Conservation (phyloP, 2,888 invertebrate genomes). For the Xanthia icteritia region DNA sequence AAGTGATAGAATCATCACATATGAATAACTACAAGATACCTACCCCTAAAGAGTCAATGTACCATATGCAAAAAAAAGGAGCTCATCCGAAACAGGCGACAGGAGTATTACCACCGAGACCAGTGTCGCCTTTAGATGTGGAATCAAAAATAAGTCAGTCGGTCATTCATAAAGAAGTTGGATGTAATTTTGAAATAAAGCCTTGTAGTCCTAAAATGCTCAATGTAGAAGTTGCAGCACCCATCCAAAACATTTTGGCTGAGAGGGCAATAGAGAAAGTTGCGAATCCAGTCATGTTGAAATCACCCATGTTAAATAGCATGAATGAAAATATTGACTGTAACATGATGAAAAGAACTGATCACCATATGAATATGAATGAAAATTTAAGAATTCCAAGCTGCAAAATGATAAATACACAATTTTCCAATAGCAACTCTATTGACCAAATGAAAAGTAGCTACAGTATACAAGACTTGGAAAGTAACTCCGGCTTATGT, state of each 20-base stretch:
- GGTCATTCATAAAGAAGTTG: slow-evolving; percentile 89
- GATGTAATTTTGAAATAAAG: slow-evolving; percentile 89
- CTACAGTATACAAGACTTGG: slow-evolving; percentile 85
- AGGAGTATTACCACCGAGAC: slow-evolving; percentile 76
- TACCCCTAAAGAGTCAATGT: slow-evolving; percentile 68
- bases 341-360: slow-evolving; percentile 70
- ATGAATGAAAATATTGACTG: slow-evolving; percentile 72
- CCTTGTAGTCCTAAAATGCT: slow-evolving; percentile 89
- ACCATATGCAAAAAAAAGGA: slow-evolving; percentile 68
- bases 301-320: slow-evolving; percentile 72
- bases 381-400: slow-evolving; percentile 75
- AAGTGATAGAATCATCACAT: slow-evolving; percentile 85
- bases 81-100: slow-evolving; percentile 65
- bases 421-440: slow-evolving; percentile 73
- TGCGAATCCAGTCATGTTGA: slow-evolving; percentile 79
- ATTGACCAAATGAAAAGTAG: slow-evolving; percentile 77
- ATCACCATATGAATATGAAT: slow-evolving; percentile 63
- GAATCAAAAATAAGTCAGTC: slow-evolving; percentile 90
- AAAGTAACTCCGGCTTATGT: slow-evolving; percentile 85
- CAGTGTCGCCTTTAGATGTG: slow-evolving; percentile 87
- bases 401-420: slow-evolving; percentile 84
- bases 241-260: slow-evolving; percentile 80
- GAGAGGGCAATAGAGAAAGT: slow-evolving; percentile 87
- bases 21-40: slow-evolving; percentile 73
- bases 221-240: slow-evolving; percentile 85